Conservation (phyloP, 2,888 invertebrate genomes). For the Corythucha ciliata region DNA sequence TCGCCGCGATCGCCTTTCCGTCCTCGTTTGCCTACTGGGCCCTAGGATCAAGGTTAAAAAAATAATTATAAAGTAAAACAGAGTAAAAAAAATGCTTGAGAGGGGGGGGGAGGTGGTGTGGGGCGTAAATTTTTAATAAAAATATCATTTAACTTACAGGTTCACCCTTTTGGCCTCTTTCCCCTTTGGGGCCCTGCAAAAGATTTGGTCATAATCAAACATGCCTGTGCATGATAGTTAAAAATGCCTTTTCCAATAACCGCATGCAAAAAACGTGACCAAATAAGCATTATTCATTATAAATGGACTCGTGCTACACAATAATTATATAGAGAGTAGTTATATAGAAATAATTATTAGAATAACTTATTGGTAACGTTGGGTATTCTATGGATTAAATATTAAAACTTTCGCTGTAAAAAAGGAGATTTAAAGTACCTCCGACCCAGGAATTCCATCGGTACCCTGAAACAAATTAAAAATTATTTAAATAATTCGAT, state of each 20-base stretch:
- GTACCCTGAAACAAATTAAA: constrained; percentile 84
- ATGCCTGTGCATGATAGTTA: constrained; percentile 19
- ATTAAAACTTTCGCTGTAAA: constrained; percentile 43
- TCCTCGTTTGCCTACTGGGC: constrained; percentile 79
- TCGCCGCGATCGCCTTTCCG: constrained; percentile 86
- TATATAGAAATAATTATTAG: no score
- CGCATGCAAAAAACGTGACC: constrained; percentile 4
- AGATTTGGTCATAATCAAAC: constrained; percentile 20
- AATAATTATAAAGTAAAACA: no score
- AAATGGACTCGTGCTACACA: no score
- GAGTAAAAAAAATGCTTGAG: no score
- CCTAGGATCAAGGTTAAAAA: no score
- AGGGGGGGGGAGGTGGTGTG: not conserved
- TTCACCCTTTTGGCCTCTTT: constrained; percentile 78
- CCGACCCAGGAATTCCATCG: constrained; percentile 85
- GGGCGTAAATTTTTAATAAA: not conserved
- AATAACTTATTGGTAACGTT: no score
- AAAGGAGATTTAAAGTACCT: constrained; percentile 49
- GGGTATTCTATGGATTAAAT: not conserved
- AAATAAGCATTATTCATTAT: constrained; percentile 3
- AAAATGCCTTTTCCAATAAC: constrained; percentile 10
- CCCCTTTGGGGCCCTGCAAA: constrained; percentile 77
- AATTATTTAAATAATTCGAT: no score
- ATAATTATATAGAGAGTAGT: no score
- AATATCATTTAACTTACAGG: constrained; percentile 51